Evolutionary conservation across 2,888 invertebrate species (phyloP).

Genomic region (Amphipoea oculea): DNA sequence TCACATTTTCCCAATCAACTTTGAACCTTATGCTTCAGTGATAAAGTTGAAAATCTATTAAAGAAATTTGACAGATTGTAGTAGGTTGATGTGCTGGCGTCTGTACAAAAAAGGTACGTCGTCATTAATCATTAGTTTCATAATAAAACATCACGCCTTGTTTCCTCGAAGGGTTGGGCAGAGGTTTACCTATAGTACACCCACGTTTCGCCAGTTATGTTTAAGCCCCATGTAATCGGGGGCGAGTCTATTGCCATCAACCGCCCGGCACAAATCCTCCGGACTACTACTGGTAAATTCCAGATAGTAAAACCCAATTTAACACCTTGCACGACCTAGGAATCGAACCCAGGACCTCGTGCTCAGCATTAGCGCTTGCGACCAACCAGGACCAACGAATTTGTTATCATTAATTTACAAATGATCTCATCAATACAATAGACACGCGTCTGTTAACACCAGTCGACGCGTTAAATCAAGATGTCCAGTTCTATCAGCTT

Average conservation of each 20-base stretch:
- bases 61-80: too few species aligned
- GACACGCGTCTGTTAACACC: conserved; percentile 10
- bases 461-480: conserved; percentile 42
- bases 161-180: not conserved
- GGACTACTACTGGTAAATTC: not conserved
- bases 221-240: not conserved
- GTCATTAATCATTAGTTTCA: not conserved
- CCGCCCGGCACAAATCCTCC: not conserved
- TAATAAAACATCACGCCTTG: not conserved
- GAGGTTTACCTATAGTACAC: not conserved
- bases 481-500: conserved; percentile 27
- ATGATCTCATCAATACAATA: not conserved
- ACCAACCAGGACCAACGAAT: not conserved
- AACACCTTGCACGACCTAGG: not conserved
- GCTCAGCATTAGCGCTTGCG: not conserved
- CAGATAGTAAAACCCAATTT: not conserved
- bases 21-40: too few species aligned
- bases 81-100: too few species aligned
- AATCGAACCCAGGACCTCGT: not conserved
- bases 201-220: not conserved
- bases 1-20: too few species aligned
- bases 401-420: not conserved
- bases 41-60: too few species aligned
- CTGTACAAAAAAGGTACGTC: too few species aligned
- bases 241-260: not conserved